A percentile compares a stretch with the other conserved stretches of the same genome.
phyloP scores from a whole-genome alignment of 2,797 vertebrate species.

The Coluber constrictor region DNA sequence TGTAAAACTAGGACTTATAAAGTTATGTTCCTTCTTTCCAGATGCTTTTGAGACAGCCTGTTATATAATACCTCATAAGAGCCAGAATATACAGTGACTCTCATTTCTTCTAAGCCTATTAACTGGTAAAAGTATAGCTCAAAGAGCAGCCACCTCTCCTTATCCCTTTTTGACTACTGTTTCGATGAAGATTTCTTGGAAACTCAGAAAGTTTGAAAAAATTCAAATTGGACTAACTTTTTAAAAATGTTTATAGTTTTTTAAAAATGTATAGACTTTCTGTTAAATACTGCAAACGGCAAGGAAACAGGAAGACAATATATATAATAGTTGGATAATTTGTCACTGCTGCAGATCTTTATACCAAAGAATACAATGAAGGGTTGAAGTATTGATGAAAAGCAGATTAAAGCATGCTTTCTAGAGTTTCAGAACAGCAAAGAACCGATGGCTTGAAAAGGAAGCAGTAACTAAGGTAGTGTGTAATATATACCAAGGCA shows the following conservation, averaged over 20 bases:
- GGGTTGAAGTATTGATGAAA: slow-evolving; percentile 56
- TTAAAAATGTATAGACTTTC: neutral
- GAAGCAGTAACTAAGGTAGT: slow-evolving; percentile 30
- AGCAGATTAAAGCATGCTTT: slow-evolving; percentile 66
- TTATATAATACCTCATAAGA: neutral
- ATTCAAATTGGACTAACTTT: neutral
- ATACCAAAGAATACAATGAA: slow-evolving; percentile 54
- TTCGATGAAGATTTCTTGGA: neutral
- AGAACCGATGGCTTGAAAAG: slow-evolving; percentile 53
- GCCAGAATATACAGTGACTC: neutral
- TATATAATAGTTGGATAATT: slow-evolving; percentile 72
- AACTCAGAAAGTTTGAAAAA: neutral
- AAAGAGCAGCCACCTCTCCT: neutral
- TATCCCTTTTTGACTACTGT: neutral
- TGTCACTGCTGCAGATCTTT: slow-evolving; percentile 66
- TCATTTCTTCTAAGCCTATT: neutral
- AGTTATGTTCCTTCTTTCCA: neutral
- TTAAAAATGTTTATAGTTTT: neutral
- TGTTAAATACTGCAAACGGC: slow-evolving; percentile 6
- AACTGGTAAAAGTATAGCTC: neutral
- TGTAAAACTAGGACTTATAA: neutral
- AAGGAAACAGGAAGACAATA: slow-evolving; percentile 15
- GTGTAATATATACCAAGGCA: slow-evolving; percentile 36
- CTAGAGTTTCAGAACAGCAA: slow-evolving; percentile 59
- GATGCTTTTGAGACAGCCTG: neutral